Base-by-base conservation (phyloP, 2,113 vertebrate species). In the Hippolais icterina region DNA sequence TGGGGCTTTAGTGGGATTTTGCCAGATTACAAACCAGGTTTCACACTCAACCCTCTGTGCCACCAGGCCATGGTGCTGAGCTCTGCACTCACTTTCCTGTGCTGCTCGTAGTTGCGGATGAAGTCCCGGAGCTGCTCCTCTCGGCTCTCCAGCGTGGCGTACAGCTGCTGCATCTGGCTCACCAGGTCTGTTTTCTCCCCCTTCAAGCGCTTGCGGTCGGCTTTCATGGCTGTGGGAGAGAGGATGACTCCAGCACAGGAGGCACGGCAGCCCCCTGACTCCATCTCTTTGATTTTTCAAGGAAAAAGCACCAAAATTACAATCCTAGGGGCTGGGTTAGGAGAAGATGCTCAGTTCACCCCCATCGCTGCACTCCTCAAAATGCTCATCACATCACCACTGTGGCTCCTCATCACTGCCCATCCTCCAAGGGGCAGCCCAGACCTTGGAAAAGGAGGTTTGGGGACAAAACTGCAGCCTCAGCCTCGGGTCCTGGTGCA, bases 151-250 rank as follows among this genome's bases (percentile, higher is more conserved):
- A 99, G 98, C 1, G 99, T 99, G 94, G 99, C 98, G 6, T 99
- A 99, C 49, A 99, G 98, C 98, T 99, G 99, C 97, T 99, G 99
- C 99, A 99, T 99, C 98, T 99, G 99, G 97, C 98, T 99, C 90
- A 99, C 98, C 96, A 99, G 98, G 98, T 99, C 99, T 0, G 99
- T 98, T 95, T 99, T 99, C 97, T 99, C 99, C 0, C 97, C 98
- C 98, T 99, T 99, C 93, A 99, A 98, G 66, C 99, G 98, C 96
- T 99, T 99, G 28, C 99, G 98, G 95, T 99, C 99, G 0, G 99
- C 99, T 95, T 99, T 99, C 99, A 99, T 99, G 96, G 99, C 99
- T 99, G 97, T 1, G 56, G 70, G 91, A 91, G 57, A 75, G 39
- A 89, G 2, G 10, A 31, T 1, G 9, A 44, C 31, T 93, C 4